These are phyloP conservation scores for Aporophyla lueneburgensis DNA, from an alignment of 2,888 invertebrate species.

Conservation along the genomic window DNA sequence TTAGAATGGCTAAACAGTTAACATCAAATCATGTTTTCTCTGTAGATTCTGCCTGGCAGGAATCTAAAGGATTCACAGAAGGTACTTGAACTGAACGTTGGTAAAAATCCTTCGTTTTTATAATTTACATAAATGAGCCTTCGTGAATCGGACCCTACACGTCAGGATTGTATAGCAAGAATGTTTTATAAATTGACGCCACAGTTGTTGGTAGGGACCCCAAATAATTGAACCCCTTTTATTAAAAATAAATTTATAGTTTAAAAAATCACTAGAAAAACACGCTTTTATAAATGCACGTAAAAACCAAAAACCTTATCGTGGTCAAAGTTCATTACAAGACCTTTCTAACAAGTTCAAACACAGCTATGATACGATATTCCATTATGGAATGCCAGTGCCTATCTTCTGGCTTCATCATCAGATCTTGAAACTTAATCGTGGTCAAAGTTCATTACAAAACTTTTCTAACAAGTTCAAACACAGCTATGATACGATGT, in stretches of 20 bases:
- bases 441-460: no score
- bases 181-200: conserved; percentile 33
- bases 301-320: no score
- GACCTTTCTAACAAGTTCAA: no score
- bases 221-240: conserved; percentile 38
- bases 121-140: conserved; percentile 8
- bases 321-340: no score
- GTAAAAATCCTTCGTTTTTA: background rate
- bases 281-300: no score
- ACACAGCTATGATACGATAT: no score
- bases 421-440: no score
- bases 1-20: background rate
- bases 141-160: conserved; percentile 32
- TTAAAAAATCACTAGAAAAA: no score
- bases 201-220: conserved; percentile 12
- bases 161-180: conserved; percentile 24
- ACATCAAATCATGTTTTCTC: background rate
- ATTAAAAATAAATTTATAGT: conserved; percentile 6
- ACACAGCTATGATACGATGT: no score
- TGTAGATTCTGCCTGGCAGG: background rate
- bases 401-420: no score
- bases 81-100: background rate
- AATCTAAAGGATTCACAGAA: background rate
- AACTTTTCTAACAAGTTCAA: no score
- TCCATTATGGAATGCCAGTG: no score